Conservation (phyloP, 2,888 invertebrate species). For the Heliconius cydno region DNA sequence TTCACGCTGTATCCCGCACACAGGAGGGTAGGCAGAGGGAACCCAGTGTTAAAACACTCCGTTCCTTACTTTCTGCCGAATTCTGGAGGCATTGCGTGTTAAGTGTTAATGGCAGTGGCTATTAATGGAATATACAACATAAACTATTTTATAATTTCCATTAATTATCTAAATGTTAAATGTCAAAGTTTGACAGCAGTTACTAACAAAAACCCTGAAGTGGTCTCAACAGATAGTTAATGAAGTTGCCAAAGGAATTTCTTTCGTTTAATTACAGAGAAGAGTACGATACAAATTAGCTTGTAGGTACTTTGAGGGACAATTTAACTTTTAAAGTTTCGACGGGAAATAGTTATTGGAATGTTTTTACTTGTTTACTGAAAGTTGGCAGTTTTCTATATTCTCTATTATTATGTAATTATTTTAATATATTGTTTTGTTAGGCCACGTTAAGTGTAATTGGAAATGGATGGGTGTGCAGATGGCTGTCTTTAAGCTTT, state of each 20-base stretch:
- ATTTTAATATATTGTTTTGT: not conserved
- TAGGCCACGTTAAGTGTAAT: not conserved
- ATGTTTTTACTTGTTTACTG: not conserved
- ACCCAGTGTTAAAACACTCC: no score
- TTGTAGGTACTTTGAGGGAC: slow-evolving; percentile 38
- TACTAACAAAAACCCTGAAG: slow-evolving; percentile 20
- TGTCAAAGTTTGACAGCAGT: slow-evolving; percentile 20
- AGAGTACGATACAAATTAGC: slow-evolving; percentile 44
- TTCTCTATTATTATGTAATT: not conserved
- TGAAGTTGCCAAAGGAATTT: slow-evolving; percentile 37
- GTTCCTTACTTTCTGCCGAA: no score
- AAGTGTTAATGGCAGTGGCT: no score
- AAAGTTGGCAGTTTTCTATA: not conserved
- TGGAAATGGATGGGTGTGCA: not conserved
- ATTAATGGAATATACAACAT: not conserved
- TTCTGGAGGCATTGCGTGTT: no score
- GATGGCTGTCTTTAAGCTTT: no score
- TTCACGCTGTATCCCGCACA: no score
- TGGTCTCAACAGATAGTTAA: slow-evolving; percentile 31
- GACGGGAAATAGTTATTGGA: not conserved
- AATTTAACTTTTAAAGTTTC: slow-evolving; percentile 4
- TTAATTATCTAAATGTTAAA: slow-evolving; percentile 6
- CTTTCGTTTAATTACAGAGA: slow-evolving; percentile 45
- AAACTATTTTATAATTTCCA: slow-evolving; percentile 2
- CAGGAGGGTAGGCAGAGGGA: no score